Conservation (phyloP, 1,140 invertebrate genomes). For the Sminthurinus signatus region DNA sequence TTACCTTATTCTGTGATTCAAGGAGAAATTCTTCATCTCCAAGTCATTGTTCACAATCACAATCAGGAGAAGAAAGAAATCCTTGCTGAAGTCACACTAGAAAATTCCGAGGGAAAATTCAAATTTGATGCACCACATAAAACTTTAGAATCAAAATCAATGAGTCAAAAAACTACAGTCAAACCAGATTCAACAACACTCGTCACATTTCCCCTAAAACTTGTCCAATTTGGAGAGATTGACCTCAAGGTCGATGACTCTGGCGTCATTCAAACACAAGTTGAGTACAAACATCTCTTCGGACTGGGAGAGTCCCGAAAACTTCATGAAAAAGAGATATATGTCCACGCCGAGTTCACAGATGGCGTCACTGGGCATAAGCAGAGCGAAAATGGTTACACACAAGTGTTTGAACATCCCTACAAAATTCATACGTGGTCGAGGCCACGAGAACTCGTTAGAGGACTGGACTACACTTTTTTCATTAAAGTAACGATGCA, state of each 20-base stretch:
- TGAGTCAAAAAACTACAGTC: too few relatives aligned
- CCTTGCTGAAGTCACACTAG: constrained; percentile 8
- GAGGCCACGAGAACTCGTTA: constrained; percentile 75
- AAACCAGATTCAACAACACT: too few relatives aligned
- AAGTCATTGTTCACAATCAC: constrained; percentile 68
- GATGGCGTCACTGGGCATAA: too few relatives aligned
- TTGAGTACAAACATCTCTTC: too few relatives aligned
- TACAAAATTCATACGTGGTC: constrained; percentile 75
- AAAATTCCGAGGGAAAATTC: constrained; percentile 12
- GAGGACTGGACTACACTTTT: constrained; percentile 53
- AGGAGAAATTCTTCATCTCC: constrained; percentile 48
- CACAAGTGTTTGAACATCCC: constrained; percentile 68
- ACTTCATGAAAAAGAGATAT: too few relatives aligned
- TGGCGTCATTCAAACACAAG: too few relatives aligned
- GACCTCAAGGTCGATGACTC: too few relatives aligned
- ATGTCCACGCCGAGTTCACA: too few relatives aligned
- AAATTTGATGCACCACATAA: constrained; percentile 12
- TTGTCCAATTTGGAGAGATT: too few relatives aligned
- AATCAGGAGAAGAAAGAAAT: constrained; percentile 42
- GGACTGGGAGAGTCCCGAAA: too few relatives aligned
- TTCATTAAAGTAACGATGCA: constrained; percentile 63
- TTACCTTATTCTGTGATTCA: constrained; percentile 32
- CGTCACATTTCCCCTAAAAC: too few relatives aligned
- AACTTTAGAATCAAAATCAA: too few relatives aligned
- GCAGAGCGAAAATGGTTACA: constrained; percentile 60